Evolutionary conservation across 2,797 vertebrate genomes (phyloP), one percentile per base, ranked within the genome.

Genomic region (Echiichthys vipera): DNA sequence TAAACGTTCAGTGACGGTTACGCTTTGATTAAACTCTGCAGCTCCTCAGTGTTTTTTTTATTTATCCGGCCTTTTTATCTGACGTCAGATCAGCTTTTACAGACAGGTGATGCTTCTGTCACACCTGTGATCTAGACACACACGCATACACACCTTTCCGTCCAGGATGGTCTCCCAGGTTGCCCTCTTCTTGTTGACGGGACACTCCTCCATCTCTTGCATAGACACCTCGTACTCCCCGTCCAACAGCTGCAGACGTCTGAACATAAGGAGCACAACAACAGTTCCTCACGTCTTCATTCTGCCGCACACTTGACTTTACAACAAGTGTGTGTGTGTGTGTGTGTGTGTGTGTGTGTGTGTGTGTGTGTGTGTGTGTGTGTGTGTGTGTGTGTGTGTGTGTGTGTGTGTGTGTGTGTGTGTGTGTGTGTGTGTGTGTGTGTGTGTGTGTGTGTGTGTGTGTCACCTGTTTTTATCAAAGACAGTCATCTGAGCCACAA

Each of bases 81-180:
- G n/a, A n/a, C n/a, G n/a, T n/a, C n/a, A n/a, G n/a, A n/a, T n/a
- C n/a, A n/a, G n/a, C n/a, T n/a, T n/a, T n/a, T n/a, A n/a, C n/a
- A n/a, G n/a, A n/a, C n/a, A n/a, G n/a, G n/a, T n/a, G n/a, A n/a
- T n/a, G n/a, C n/a, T n/a, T n/a, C n/a, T n/a, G n/a, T n/a, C n/a
- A n/a, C n/a, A n/a, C n/a, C n/a, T n/a, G n/a, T n/a, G n/a, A n/a
- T n/a, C n/a, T n/a, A n/a, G n/a, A n/a, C n/a, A 24, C 5, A 10
- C 68, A 15, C 88, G 96, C 95, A 36, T 24, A 62, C 85, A 20
- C 88, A 98, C 97, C 96, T 98, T 98, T 77, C 96, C 97, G 81
- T 99, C 98, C 86, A 96, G 91, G 88, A 99, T 97, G 3, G 98
- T 99, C 92, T 99, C 97, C 98, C 97, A 99, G 2, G 97, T 99